phyloP scores from a whole-genome alignment of 2,888 invertebrate genomes.

The Stenolophus ochropezus region DNA sequence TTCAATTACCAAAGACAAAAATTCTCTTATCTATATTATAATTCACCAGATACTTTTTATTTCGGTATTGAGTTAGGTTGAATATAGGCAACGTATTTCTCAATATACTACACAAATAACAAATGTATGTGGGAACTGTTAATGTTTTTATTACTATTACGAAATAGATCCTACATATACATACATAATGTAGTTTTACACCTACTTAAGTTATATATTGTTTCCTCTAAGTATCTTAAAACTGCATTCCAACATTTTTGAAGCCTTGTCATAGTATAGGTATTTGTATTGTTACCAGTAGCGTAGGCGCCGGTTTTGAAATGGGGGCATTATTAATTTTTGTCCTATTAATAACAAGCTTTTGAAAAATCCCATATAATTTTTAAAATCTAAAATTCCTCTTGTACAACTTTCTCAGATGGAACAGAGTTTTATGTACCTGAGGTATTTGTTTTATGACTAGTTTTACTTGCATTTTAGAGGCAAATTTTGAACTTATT shows the following conservation, averaged over 20 bases:
- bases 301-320: neutral
- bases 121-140: neutral
- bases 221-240: neutral
- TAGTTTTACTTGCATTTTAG: no score
- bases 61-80: neutral
- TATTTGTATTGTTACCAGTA: neutral
- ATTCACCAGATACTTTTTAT: neutral
- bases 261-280: neutral
- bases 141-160: neutral
- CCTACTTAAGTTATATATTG: neutral
- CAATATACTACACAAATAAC: neutral
- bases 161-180: neutral
- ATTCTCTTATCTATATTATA: no score
- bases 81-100: neutral
- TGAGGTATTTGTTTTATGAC: no score
- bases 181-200: slow-evolving; percentile 5
- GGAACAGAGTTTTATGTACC: no score
- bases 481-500: no score
- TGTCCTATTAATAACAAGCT: neutral
- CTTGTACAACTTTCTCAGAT: no score
- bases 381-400: neutral
- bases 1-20: no score
- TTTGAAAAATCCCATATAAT: neutral
- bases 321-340: neutral
- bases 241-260: slow-evolving; percentile 4